These are phyloP conservation scores for Salvator merianae DNA, from an alignment of 2,113 vertebrate genomes.

Conservation along the genomic window DNA sequence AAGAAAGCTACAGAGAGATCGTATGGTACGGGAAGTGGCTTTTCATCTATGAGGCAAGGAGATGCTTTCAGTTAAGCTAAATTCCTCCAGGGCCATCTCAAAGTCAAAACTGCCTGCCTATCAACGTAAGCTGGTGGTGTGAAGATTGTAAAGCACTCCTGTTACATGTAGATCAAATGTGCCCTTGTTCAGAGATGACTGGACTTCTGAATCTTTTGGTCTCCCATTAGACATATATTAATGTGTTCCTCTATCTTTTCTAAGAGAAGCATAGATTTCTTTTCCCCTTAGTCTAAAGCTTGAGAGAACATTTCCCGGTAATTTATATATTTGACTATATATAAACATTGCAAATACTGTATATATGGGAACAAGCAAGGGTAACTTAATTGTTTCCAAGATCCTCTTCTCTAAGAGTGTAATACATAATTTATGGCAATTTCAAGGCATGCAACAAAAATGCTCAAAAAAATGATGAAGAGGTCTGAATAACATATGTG, in stretches of 20 bases:
- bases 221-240: constrained; percentile 30
- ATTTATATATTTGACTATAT: not conserved
- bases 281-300: constrained; percentile 36
- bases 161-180: constrained; percentile 53
- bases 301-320: constrained; percentile 19
- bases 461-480: not conserved
- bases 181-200: constrained; percentile 38
- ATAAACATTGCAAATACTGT: not conserved
- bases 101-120: constrained; percentile 46
- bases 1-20: constrained; percentile 41
- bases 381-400: not conserved
- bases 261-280: constrained; percentile 15
- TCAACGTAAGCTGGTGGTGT: constrained; percentile 39
- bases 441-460: not conserved
- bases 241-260: not conserved
- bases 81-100: constrained; percentile 60
- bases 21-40: constrained; percentile 23
- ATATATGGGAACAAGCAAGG: not conserved
- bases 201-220: constrained; percentile 36
- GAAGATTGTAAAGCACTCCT: constrained; percentile 45
- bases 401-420: rapidly evolving
- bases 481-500: not conserved
- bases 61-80: constrained; percentile 43
- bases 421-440: constrained; percentile 11
- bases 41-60: constrained; percentile 51